A percentile compares a stretch with the other conserved stretches of the same genome.
These are phyloP conservation scores for Eristalis pertinax DNA, from an alignment of 2,888 invertebrate species.

Conservation along the genomic window DNA sequence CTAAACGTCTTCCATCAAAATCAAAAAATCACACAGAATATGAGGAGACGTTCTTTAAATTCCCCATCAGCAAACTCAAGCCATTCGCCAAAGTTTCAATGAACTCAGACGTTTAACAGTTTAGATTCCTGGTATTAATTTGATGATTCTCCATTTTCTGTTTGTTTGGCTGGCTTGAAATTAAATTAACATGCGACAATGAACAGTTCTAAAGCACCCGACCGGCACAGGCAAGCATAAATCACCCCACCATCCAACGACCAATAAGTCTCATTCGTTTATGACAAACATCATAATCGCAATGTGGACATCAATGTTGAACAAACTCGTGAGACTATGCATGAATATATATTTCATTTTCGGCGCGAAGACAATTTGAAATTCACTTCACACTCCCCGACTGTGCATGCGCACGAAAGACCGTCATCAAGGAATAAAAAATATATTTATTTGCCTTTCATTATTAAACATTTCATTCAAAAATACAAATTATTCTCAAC, in stretches of 20 bases:
- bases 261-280: neutral
- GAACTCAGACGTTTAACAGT: constrained; percentile 14
- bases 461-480: neutral
- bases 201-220: neutral
- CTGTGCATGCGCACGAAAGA: neutral
- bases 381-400: constrained; percentile 46
- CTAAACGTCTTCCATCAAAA: no score
- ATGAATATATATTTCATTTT: neutral
- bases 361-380: constrained; percentile 36
- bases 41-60: neutral
- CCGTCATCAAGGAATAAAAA: neutral
- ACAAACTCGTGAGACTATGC: neutral
- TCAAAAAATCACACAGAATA: no score
- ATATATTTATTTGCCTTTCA: constrained; percentile 5
- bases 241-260: neutral
- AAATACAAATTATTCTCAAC: constrained; percentile 33
- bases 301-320: neutral
- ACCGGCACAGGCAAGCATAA: neutral
- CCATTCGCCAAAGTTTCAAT: constrained; percentile 10
- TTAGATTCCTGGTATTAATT: constrained; percentile 4
- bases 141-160: constrained; percentile 8
- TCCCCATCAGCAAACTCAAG: neutral
- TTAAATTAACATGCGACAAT: constrained; percentile 39
- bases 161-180: constrained; percentile 6
- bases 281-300: neutral